Conservation (phyloP, 2,113 vertebrate species). For the Platichthys flesus region DNA sequence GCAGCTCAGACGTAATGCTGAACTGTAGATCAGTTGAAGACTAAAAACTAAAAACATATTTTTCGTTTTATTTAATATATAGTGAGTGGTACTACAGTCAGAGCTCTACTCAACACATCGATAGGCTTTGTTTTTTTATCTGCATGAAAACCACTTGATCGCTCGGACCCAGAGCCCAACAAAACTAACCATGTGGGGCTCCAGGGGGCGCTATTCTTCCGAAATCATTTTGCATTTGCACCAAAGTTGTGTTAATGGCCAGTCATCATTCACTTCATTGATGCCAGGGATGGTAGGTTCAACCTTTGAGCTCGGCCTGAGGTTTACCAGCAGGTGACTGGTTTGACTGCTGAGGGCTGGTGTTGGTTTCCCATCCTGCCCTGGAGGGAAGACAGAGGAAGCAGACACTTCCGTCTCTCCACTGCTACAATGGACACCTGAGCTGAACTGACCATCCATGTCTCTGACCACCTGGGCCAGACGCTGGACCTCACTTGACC, state of each 20-base stretch:
- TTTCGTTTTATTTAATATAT: too few relatives aligned
- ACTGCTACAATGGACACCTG: conserved; percentile 65
- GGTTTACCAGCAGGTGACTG: conserved; percentile 46
- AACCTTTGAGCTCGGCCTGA: neutral
- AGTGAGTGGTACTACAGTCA: too few relatives aligned
- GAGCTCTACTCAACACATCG: too few relatives aligned
- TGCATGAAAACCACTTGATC: too few relatives aligned
- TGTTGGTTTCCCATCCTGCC: conserved; percentile 55
- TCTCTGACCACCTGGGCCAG: conserved; percentile 77
- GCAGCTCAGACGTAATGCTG: too few relatives aligned
- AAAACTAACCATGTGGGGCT: too few relatives aligned
- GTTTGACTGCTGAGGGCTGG: neutral
- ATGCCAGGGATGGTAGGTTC: neutral
- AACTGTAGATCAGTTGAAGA: too few relatives aligned
- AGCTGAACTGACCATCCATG: conserved; percentile 80
- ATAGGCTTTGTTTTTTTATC: too few relatives aligned
- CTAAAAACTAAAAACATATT: too few relatives aligned
- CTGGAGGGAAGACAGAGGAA: conserved; percentile 70
- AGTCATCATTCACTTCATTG: neutral
- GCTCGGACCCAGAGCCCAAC: too few relatives aligned
- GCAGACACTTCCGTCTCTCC: conserved; percentile 63
- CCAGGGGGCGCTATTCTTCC: too few relatives aligned
- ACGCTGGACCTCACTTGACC: conserved; percentile 73
- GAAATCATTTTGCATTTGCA: neutral
- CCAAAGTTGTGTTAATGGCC: neutral